A percentile compares a stretch with the other conserved stretches of the same genome.
Conservation (phyloP, 2,113 vertebrate species). For the Fulica atra region DNA sequence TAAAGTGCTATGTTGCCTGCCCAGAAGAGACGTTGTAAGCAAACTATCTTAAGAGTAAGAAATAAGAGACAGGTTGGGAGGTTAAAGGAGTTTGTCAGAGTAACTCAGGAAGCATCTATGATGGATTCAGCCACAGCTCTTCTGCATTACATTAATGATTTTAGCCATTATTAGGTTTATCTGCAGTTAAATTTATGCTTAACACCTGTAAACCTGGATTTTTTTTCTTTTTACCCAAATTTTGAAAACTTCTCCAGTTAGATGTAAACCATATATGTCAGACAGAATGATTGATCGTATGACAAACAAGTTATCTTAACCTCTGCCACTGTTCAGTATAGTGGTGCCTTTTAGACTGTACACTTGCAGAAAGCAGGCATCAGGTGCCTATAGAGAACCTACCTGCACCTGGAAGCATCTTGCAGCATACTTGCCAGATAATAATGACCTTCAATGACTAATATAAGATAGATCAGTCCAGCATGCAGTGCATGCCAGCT, state of each 20-base stretch:
- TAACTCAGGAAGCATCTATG: neutral
- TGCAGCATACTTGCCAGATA: neutral
- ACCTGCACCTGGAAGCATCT: neutral
- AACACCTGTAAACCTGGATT: neutral
- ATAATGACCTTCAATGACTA: neutral
- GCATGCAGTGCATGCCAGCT: neutral
- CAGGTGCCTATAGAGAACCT: neutral
- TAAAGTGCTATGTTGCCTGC: fast-evolving
- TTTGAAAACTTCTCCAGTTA: neutral
- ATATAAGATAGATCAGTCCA: neutral
- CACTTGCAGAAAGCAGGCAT: neutral
- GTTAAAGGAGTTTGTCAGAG: neutral
- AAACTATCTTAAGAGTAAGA: neutral
- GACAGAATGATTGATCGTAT: neutral
- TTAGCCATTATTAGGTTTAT: neutral
- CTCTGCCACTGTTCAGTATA: neutral
- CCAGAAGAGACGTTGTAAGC: neutral
- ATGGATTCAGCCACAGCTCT: neutral
- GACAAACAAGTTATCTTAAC: neutral
- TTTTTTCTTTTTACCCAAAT: neutral
- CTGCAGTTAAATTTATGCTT: neutral
- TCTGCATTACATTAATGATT: neutral
- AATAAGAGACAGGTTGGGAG: neutral
- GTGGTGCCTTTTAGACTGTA: neutral
- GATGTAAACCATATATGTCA: neutral